Base-by-base conservation (phyloP, 2,888 invertebrate genomes). In the Cephalotes varians region DNA sequence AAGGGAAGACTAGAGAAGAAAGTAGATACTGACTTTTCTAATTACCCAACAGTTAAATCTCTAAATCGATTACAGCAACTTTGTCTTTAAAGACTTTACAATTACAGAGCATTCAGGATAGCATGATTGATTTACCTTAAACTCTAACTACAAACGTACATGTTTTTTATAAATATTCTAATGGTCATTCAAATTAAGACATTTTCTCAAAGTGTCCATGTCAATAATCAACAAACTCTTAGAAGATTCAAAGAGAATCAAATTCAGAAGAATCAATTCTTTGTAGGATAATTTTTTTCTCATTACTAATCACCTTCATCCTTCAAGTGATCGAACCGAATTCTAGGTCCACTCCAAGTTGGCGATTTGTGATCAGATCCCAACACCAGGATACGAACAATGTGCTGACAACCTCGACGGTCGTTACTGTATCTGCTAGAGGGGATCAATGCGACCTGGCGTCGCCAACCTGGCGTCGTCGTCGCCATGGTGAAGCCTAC, bases 401-500 rank as follows among this genome's bases (percentile, higher is more conserved):
- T 49, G 28, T 31, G 10, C 12, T 25, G 67, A 10, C 25, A 18
- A n/a, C 77, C 44, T 77, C 2, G 76, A 10, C 18, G 25, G 18
- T 6, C 37, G 25, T 58, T 64, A 54, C 21, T 34, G 18, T 64
- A 34, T 18, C 3, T 54, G 34, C 9, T 18, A 21, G 18, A 31
- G 58, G 65, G 84, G 82, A 90, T 90, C 90, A 83, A 90, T 90
- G 87, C 81, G 82, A 65, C 83, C 81, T 81, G 86, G 60, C 34
- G 31, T 58, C n/a, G 58, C 31, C 58, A n/a, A 60, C 69, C 51
- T 51, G 67, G 49, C 81, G 44, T 82, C 72, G 56, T 79, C 90
- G 86, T 90, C 86, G 79, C 81, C 90, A 90, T 90, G 89, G 90
- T 87, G 86, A 90, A 88, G 49, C 44, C 54, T 37, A 25, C 6